Evolutionary conservation across 2,113 vertebrate genomes (phyloP).

Genomic region (Dicerorhinus sumatrensis): DNA sequence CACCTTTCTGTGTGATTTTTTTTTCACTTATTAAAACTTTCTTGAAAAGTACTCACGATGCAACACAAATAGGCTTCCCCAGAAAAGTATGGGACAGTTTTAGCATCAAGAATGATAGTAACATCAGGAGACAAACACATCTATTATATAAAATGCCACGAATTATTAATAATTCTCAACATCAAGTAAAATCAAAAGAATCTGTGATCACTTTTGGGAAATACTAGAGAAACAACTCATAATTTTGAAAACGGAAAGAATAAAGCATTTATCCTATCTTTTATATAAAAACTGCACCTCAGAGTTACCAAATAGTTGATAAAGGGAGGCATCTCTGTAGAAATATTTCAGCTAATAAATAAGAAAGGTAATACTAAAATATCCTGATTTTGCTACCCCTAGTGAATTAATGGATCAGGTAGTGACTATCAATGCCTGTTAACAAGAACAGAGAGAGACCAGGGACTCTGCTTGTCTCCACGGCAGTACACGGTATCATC

Average conservation of each 20-base stretch:
- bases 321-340: neutral
- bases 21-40: neutral
- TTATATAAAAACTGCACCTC: neutral
- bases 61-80: neutral
- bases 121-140: neutral
- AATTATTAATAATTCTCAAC: conserved; percentile 44
- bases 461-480: neutral
- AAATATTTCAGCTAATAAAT: neutral
- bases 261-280: neutral
- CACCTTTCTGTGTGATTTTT: neutral
- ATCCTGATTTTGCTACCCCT: too few relatives aligned
- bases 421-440: accelerated
- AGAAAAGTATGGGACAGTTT: neutral
- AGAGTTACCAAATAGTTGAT: neutral
- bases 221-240: neutral
- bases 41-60: neutral
- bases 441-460: neutral
- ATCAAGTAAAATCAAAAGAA: conserved; percentile 14
- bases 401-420: neutral
- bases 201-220: neutral
- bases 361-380: neutral
- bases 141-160: neutral
- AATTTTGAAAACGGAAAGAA: neutral
- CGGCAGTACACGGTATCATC: accelerated
- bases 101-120: neutral